Conservation (phyloP, 2,797 vertebrate species). For the Chrosomus eos region DNA sequence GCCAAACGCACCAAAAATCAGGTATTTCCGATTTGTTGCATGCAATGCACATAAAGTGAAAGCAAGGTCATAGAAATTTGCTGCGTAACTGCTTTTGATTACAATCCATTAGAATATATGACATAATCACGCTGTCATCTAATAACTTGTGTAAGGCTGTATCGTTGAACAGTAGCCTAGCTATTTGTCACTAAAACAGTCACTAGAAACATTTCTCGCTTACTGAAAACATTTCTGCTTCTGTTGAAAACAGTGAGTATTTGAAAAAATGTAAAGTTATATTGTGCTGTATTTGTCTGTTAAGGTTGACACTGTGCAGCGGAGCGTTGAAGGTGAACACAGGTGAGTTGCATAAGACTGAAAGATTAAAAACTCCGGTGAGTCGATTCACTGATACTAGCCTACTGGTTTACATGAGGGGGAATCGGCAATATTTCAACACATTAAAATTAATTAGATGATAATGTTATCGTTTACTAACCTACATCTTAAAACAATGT, state of each 20-base stretch:
- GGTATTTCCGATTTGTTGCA: not conserved
- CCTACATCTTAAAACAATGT: not conserved
- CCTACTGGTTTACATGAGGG: not conserved
- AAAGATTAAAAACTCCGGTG: not conserved
- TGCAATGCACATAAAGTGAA: conserved; percentile 4
- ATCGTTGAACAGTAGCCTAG: not conserved
- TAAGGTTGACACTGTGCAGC: not conserved
- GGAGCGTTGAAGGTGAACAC: not conserved
- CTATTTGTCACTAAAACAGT: not conserved
- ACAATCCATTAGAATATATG: not conserved
- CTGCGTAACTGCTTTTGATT: not conserved
- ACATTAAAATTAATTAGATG: not conserved
- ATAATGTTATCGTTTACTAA: not conserved
- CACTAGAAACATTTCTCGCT: not conserved
- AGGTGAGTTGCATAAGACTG: not conserved
- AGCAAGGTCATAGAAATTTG: not conserved
- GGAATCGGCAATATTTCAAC: not conserved
- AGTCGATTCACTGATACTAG: not conserved
- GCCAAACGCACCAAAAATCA: too few species aligned
- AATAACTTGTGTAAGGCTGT: not conserved
- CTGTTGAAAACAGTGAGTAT: too few species aligned
- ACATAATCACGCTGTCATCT: not conserved
- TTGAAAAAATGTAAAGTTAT: not conserved
- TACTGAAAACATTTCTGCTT: not conserved
- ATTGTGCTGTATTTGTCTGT: not conserved